Base-by-base conservation (phyloP, 2,797 vertebrate species). In the Petrocephalus schoutedeni region DNA sequence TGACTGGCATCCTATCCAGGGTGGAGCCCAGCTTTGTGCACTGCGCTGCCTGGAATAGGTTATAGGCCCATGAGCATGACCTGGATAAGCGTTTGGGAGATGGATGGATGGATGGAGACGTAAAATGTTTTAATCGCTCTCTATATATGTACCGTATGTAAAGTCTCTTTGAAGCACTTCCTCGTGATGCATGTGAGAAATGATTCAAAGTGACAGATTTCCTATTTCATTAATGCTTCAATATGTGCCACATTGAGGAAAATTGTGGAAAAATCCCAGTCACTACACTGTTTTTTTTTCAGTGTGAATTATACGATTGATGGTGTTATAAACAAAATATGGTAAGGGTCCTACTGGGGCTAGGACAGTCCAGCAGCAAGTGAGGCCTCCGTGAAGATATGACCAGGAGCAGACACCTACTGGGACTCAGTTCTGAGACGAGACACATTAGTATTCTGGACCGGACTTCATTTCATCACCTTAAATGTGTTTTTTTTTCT, bases 251-350 rank as follows among this genome's bases (percentile, higher is more conserved):
- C 45, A 16, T 56, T 85, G 84, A 58, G 84, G 51, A 85, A 85
- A 85, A 57, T 57, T 5, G 21, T 23, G 61, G 61, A 67, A 67
- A 67, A 54, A 85, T 16, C 84, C 23, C 10, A 54, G 28, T 54
- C 28, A 5, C 28, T n/a, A 12, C 23, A 36, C 7, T 28, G 28
- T 28, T 5, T 9, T 32, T 85, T 85, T 58, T 85, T 32, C 53
- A 9, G 51, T 10, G 23, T 32, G 12, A 16, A 85, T 85, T 54
- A 85, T 28, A 14, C 14, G 84, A 85, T 85, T 16, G 21, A 19
- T 85, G 53, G 41, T 54, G 53, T 85, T 58, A 36, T 85, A 32
- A 85, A 85, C 53, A 85, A 58, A 85, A 85, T 54, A 58, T 16
- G 28, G n/a, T 57, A 58, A 85, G 36, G 53, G 21, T 21, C 54